A percentile compares a stretch with the other conserved stretches of the same genome.
Evolutionary conservation across 2,888 invertebrate genomes (phyloP).

Genomic region (Lepetodrilus schrolli): DNA sequence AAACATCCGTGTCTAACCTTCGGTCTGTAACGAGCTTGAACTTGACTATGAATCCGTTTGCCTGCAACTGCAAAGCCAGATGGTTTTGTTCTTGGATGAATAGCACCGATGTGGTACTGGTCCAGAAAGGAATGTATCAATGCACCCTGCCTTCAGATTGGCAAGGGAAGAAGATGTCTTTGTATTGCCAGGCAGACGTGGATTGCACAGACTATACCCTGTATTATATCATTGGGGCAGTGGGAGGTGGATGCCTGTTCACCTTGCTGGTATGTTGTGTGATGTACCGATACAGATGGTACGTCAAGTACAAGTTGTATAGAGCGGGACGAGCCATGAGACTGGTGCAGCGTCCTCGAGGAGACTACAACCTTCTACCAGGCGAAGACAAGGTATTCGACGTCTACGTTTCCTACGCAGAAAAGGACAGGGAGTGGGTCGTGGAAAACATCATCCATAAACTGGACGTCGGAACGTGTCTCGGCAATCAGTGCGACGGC

Average conservation of each 20-base stretch:
- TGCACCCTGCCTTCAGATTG: slow-evolving; percentile 55
- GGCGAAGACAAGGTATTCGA: slow-evolving; percentile 40
- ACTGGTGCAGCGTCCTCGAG: background rate
- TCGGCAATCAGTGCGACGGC: slow-evolving; percentile 44
- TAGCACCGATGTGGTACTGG: slow-evolving; percentile 80
- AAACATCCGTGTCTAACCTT: slow-evolving; percentile 79
- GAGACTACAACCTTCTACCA: slow-evolving; percentile 32
- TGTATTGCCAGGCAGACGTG: slow-evolving; percentile 51
- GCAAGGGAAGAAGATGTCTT: slow-evolving; percentile 48
- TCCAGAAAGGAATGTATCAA: slow-evolving; percentile 39
- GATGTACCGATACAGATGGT: slow-evolving; percentile 38
- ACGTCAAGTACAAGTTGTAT: slow-evolving; percentile 30
- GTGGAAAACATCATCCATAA: slow-evolving; percentile 43
- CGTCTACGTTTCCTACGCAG: slow-evolving; percentile 50
- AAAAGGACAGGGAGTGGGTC: slow-evolving; percentile 53
- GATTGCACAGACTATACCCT: slow-evolving; percentile 48
- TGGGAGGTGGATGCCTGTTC: slow-evolving; percentile 36
- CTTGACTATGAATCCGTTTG: slow-evolving; percentile 91
- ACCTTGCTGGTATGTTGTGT: slow-evolving; percentile 24
- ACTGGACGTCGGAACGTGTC: slow-evolving; percentile 46
- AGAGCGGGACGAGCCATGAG: background rate
- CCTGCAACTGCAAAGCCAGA: slow-evolving; percentile 91
- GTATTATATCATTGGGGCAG: slow-evolving; percentile 42
- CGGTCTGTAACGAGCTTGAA: slow-evolving; percentile 79
- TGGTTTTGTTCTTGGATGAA: slow-evolving; percentile 94